Base-by-base conservation (phyloP, 1,140 invertebrate genomes). In the Zaprionus nigranus region DNA sequence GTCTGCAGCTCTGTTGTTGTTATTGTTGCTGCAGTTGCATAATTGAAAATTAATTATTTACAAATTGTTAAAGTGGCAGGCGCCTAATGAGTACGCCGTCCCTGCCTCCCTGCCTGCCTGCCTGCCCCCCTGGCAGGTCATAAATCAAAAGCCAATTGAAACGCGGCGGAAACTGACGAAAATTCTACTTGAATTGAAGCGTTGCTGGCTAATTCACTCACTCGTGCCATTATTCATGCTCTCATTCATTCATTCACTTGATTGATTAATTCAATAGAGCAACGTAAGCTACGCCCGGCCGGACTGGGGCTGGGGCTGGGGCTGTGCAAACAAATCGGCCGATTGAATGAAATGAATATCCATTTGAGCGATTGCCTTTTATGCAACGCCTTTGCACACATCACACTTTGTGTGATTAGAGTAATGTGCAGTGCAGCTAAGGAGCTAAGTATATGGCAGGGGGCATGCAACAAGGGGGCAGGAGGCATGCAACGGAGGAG, bases 11-110 rank as follows among this genome's bases (percentile, higher is more conserved):
- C 30, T 60, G 12, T 36, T 71, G 61, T 78, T 76, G 34, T 30
- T 78, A 59, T 53, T 75, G 58, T 59, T 66, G 28, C 40, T 71
- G 40, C 78, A 75, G 70, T 81, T 83, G 84, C 81, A 87, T 87
- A 87, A 87, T 87, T 87, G 85, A 88, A 90, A 90, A 88, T 88
- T 88, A 88, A 88, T 88, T 88, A 88, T 88, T 88, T 73, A 88
- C 75, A 88, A 90, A 88, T 79, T 88, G 78, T 88, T 88, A 87
- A 87, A 83, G 83, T 87, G 78, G 59, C 74, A 72, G 30, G 5
- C 46, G 64, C 79, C 75, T 85, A 81, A 84, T 75, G 78, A 68
- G 82, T 28, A 15, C 22, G n/a, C n/a, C n/a, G n/a, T n/a, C 9
- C 12, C 9, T 4, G 6, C 22, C 3, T 15, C 15, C 4, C 5